These are phyloP conservation scores for Conger conger DNA, from an alignment of 2,113 vertebrate genomes.

Conservation along the genomic window DNA sequence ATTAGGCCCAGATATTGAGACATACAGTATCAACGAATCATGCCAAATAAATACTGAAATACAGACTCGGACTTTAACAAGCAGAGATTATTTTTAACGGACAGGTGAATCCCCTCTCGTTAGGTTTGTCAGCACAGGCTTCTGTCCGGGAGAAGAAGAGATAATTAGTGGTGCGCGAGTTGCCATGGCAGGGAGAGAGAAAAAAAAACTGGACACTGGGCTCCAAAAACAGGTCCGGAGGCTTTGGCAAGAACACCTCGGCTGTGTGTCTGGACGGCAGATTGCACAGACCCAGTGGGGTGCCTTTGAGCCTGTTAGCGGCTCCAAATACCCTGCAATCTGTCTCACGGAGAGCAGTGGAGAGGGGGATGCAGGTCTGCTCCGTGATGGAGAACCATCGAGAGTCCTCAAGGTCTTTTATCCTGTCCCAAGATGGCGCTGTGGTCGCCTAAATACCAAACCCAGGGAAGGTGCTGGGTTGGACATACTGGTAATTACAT, in stretches of 20 bases:
- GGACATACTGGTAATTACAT: no score
- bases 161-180: constrained; percentile 13
- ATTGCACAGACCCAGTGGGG: constrained; percentile 16
- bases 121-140: not conserved
- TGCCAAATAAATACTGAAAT: not conserved
- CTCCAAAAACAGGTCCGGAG: no score
- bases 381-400: not conserved
- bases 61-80: not conserved
- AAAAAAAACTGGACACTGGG: not conserved
- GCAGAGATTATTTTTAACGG: not conserved
- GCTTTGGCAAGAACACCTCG: not conserved
- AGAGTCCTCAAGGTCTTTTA: constrained; percentile 16
- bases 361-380: constrained; percentile 21
- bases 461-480: no score
- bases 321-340: constrained; percentile 25
- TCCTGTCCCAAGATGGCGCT: not conserved
- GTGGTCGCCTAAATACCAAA: not conserved
- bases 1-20: no score
- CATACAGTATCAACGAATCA: no score
- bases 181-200: constrained; percentile 43
- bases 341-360: constrained; percentile 22
- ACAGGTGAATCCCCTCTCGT: not conserved
- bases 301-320: constrained; percentile 13
- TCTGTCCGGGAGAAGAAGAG: not conserved
- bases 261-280: not conserved